These are phyloP conservation scores for Trissoscelio sp. DNA, from an alignment of 2,888 invertebrate genomes.

Conservation along the genomic window DNA sequence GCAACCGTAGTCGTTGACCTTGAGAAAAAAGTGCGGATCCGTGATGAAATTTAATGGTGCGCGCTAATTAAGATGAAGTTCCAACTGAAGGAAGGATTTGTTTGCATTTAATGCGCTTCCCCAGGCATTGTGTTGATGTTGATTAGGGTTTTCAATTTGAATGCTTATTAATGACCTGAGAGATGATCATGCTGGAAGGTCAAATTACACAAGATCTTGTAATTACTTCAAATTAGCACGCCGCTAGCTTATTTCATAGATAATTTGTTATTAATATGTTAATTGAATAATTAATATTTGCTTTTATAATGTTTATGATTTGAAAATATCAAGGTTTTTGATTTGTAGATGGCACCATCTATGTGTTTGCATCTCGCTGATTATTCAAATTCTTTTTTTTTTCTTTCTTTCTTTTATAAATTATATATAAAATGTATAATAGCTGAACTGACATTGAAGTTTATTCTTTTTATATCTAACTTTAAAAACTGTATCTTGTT, in stretches of 20 bases:
- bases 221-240: constrained; percentile 17
- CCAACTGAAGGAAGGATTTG: not conserved
- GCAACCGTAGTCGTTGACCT: constrained; percentile 22
- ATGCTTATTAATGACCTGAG: constrained; percentile 6
- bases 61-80: constrained; percentile 3
- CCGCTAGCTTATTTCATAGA: not conserved
- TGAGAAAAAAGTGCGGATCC: constrained; percentile 36
- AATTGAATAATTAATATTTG: not conserved
- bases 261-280: not conserved
- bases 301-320: not conserved
- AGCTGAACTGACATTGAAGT: no score
- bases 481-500: no score
- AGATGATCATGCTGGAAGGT: constrained; percentile 6
- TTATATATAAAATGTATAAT: no score
- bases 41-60: constrained; percentile 1
- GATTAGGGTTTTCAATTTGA: constrained; percentile 17
- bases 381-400: no score
- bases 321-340: not conserved
- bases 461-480: no score
- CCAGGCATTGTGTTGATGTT: constrained; percentile 21
- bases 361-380: not conserved
- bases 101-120: constrained; percentile 19
- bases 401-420: no score
- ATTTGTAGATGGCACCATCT: not conserved
- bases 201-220: constrained; percentile 44